Percentiles rank a stretch among this genome's conserved stretches.
phyloP scores from a whole-genome alignment of 92 coral and sea anemone genomes.

The Bergia puertoricense region DNA sequence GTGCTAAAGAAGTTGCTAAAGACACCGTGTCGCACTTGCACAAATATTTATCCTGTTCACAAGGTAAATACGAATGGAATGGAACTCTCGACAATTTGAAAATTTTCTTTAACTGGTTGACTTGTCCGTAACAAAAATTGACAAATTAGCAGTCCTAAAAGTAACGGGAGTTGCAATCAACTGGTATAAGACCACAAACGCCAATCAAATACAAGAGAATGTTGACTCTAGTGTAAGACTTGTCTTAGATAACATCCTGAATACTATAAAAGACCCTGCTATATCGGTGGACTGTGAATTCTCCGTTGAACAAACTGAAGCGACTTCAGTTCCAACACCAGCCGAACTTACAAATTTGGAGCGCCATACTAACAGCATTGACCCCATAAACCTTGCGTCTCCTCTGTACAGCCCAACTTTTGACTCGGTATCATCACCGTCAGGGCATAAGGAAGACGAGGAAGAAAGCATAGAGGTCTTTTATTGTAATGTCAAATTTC shows the following conservation, averaged over 20 bases:
- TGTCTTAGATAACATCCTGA: background rate
- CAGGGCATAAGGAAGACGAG: too few relatives aligned
- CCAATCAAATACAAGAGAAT: background rate
- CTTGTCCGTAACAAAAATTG: background rate
- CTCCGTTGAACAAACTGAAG: too few relatives aligned
- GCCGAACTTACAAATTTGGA: too few relatives aligned
- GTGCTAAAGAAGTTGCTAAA: too few relatives aligned
- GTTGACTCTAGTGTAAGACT: background rate
- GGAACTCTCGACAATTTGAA: too few relatives aligned
- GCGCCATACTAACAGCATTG: too few relatives aligned
- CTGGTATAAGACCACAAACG: background rate
- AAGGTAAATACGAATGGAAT: too few relatives aligned
- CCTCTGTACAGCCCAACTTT: background rate
- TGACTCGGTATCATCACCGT: too few relatives aligned
- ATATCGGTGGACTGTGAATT: background rate
- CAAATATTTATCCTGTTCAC: too few relatives aligned
- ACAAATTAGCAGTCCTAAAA: background rate
- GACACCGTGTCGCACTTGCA: too few relatives aligned
- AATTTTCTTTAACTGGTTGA: background rate
- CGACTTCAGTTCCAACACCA: too few relatives aligned
- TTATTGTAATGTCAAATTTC: background rate
- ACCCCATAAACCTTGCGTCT: background rate
- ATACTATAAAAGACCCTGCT: background rate
- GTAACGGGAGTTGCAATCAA: conserved; percentile 1
- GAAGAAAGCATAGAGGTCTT: background rate